Evolutionary conservation across 2,113 vertebrate species (phyloP), one percentile per base, ranked within the genome.

Genomic region (Sapayoa aenigma): DNA sequence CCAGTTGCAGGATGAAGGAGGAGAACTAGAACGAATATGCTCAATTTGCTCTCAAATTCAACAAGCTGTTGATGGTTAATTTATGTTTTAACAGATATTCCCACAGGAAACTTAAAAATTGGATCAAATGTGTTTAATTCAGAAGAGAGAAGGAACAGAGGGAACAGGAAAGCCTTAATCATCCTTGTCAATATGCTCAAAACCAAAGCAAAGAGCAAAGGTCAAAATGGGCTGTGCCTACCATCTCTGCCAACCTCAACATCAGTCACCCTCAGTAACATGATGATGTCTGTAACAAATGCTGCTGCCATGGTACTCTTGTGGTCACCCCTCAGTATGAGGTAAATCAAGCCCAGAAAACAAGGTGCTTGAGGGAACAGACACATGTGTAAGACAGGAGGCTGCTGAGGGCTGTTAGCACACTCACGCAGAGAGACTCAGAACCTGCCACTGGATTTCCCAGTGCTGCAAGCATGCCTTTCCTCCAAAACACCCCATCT

Each of bases 201-300:
- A 91, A 65, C 6, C 28, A 46, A 67, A 72, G 33, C 25, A 42
- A 73, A 79, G 50, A 53, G 31, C 42, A 75, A 62, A 72, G 24
- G 42, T 21, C 42, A 50, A 78, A 75, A 31, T 0, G 0, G 49
- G 30, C n/a, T 46, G 2, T 28, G 30, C 31, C n/a, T 46, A 24
- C 28, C 21, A 55, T 15, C 41, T 69, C 46, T 60, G 50, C 46
- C 2, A 1, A n/a, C n/a, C 9, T 6, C 47, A 33, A 8, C 0
- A 2, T 41, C 37, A 46, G 47, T 31, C n/a, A 6, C 58, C 24
- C 17, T 8, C 17, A 22, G n/a, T 31, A 50, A 30, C 27, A 37
- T 0, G 0, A 7, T 1, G 1, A 42, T 8, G 37, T 1, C 0
- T 4, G 3, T 10, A 47, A 25, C 0, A 0, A 35, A 22, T 3